Percentiles rank a stretch among this genome's conserved stretches.
Evolutionary conservation across 2,113 vertebrate species (phyloP).

Genomic region (Megaleporinus macrocephalus): DNA sequence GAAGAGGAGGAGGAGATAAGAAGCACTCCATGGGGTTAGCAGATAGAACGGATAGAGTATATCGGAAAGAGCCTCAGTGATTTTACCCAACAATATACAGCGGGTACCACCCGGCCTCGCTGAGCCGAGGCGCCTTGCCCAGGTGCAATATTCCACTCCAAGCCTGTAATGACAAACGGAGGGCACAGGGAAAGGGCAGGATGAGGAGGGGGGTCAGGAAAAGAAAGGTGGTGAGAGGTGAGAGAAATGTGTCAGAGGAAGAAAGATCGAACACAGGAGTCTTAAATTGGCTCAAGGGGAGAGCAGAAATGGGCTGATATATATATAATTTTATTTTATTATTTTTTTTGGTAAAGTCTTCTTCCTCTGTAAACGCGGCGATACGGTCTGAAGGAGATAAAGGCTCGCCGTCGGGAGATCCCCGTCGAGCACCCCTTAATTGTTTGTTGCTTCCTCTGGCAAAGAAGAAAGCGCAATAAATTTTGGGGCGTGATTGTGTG

Average conservation of each 20-base stretch:
- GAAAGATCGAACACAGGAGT: slow-evolving; percentile 43
- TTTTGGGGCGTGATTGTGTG: slow-evolving; percentile 15
- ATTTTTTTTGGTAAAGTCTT: not conserved
- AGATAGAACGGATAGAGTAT: not conserved
- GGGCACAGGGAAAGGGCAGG: slow-evolving; percentile 27
- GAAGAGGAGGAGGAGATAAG: not conserved
- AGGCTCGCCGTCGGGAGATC: not conserved
- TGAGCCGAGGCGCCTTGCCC: not conserved
- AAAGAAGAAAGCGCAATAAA: slow-evolving; percentile 16
- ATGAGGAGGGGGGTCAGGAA: slow-evolving; percentile 12
- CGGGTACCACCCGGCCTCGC: not conserved
- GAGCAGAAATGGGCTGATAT: not conserved
- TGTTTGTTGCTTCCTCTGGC: slow-evolving; percentile 23
- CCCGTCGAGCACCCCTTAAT: not conserved
- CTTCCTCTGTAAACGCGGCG: not conserved
- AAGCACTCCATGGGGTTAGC: not conserved
- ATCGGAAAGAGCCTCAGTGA: not conserved
- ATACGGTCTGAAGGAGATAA: slow-evolving; percentile 26
- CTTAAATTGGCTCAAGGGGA: slow-evolving; percentile 44
- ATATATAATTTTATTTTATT: too few species aligned
- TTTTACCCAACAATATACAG: not conserved
- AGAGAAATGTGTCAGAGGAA: slow-evolving; percentile 32
- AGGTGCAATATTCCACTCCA: slow-evolving; percentile 37
- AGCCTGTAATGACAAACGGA: slow-evolving; percentile 41
- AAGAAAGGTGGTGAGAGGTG: slow-evolving; percentile 18